Percentiles rank a stretch among this genome's conserved stretches.
phyloP scores from a whole-genome alignment of 2,113 vertebrate species.

The Nerophis ophidion region DNA sequence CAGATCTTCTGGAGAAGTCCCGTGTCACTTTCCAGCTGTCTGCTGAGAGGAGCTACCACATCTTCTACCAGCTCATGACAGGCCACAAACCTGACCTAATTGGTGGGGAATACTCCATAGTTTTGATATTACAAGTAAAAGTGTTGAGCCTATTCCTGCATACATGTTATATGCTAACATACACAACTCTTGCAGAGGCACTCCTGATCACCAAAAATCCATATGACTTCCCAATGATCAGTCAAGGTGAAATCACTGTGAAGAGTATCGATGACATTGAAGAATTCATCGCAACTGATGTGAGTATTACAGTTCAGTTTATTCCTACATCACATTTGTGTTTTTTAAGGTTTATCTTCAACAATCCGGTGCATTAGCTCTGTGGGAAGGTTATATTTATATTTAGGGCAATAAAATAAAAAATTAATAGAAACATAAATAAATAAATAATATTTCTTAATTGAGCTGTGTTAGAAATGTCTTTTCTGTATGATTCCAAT shows the following conservation, averaged over 20 bases:
- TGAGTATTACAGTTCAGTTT: conserved; percentile 8
- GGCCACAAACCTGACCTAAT: conserved; percentile 67
- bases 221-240: conserved; percentile 59
- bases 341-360: background rate
- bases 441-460: no score
- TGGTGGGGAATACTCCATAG: conserved; percentile 30
- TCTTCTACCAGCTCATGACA: conserved; percentile 68
- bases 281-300: conserved; percentile 63
- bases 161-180: background rate
- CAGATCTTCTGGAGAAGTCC: conserved; percentile 63
- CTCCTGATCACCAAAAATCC: conserved; percentile 65
- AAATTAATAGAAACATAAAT: no score
- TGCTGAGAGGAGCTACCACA: conserved; percentile 71
- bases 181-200: conserved; percentile 49
- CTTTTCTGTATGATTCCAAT: no score
- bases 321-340: background rate
- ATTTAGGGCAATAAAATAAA: no score
- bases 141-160: background rate
- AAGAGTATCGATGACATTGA: conserved; percentile 61
- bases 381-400: no score
- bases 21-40: conserved; percentile 60
- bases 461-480: no score
- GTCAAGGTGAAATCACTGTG: conserved; percentile 63
- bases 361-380: background rate
- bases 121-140: background rate